phyloP scores from a whole-genome alignment of 2,113 vertebrate genomes.

The Cynocephalus volans region DNA sequence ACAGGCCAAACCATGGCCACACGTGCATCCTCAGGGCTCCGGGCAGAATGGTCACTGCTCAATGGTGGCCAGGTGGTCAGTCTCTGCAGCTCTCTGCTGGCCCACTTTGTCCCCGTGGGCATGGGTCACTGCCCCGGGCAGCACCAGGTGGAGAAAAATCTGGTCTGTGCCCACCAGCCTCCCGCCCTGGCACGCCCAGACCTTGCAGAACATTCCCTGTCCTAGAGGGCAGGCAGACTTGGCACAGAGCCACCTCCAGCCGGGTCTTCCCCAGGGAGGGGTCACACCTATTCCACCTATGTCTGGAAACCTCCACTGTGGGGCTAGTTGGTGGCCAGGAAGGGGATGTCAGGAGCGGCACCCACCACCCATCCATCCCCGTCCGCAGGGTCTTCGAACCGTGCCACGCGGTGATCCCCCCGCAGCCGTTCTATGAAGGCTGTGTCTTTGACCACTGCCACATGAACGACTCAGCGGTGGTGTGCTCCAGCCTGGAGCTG shows the following conservation, averaged over 20 bases:
- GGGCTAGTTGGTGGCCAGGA: fast-evolving
- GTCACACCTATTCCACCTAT: too few species aligned
- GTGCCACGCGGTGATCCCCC: constrained; percentile 88
- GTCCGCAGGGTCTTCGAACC: constrained; percentile 89
- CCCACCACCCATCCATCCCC: fast-evolving
- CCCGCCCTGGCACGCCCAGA: fast-evolving
- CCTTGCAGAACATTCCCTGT: fast-evolving
- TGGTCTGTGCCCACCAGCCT: too few species aligned
- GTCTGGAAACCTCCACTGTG: fast-evolving
- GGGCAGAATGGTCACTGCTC: background rate
- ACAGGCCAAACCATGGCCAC: too few species aligned
- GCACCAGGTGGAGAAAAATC: too few species aligned
- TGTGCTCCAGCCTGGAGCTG: constrained; percentile 92
- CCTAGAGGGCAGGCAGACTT: fast-evolving
- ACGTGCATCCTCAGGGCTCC: background rate
- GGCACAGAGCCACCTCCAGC: fast-evolving
- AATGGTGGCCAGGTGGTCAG: fast-evolving
- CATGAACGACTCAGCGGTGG: background rate
- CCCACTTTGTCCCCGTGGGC: fast-evolving
- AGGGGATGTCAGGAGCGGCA: too few species aligned
- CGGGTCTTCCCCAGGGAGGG: fast-evolving
- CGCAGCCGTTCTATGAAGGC: constrained; percentile 86
- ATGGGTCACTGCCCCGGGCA: fast-evolving
- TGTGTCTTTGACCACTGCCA: constrained; percentile 91
- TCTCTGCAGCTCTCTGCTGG: background rate